These are phyloP conservation scores for Cyanoderma ruficeps DNA, from an alignment of 2,113 vertebrate species.

Conservation along the genomic window DNA sequence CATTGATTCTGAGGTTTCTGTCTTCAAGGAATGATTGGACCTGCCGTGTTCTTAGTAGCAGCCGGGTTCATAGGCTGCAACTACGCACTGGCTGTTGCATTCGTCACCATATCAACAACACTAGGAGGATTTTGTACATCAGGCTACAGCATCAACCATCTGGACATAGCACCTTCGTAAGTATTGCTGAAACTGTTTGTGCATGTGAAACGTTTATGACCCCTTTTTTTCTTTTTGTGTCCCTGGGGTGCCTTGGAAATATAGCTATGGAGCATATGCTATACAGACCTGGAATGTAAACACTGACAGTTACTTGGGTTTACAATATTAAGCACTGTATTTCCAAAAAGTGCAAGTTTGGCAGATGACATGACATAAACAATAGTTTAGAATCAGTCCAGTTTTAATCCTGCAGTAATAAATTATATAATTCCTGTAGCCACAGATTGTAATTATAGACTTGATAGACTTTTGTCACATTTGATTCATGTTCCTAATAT, in stretches of 20 bases:
- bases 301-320: not conserved
- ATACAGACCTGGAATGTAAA: not conserved
- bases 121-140: conserved; percentile 88
- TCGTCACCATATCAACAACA: conserved; percentile 90
- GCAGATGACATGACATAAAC: not conserved
- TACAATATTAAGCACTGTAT: not conserved
- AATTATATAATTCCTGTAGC: not conserved
- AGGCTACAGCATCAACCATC: conserved; percentile 95
- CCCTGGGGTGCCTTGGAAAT: not conserved
- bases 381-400: not conserved
- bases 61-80: conserved; percentile 89
- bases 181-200: conserved; percentile 43
- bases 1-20: not conserved
- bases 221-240: not conserved
- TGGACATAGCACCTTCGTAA: conserved; percentile 99
- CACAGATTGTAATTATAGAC: not conserved
- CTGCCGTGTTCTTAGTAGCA: conserved; percentile 89
- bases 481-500: not conserved
- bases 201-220: not conserved
- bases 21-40: conserved; percentile 89
- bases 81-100: conserved; percentile 85
- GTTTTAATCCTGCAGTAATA: not conserved
- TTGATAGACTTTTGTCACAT: not conserved
- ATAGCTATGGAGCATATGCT: not conserved
- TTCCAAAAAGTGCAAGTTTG: not conserved